Percentiles rank a stretch among this genome's conserved stretches.
Evolutionary conservation across 2,797 vertebrate species (phyloP).

Genomic region (Valencia hispanica): DNA sequence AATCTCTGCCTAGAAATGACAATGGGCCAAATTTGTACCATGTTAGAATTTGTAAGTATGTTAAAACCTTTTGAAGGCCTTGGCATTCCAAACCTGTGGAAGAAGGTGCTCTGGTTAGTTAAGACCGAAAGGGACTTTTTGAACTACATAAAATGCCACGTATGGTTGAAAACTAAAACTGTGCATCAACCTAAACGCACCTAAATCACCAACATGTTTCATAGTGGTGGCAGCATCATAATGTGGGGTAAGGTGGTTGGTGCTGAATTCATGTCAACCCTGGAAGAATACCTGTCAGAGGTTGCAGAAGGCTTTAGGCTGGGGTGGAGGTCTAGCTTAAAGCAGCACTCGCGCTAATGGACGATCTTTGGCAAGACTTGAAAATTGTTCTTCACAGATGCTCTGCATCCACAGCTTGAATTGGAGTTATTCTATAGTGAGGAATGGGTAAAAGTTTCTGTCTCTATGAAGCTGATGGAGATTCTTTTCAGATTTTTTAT

Average conservation of each 20-base stretch:
- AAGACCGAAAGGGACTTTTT: not conserved
- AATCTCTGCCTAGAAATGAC: too few species aligned
- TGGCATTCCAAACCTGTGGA: too few species aligned
- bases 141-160: not conserved
- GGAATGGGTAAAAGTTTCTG: not conserved
- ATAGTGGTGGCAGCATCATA: not conserved
- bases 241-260: not conserved
- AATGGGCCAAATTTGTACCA: too few species aligned
- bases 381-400: not conserved
- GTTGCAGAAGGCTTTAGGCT: too few species aligned
- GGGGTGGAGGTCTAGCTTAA: not conserved
- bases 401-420: not conserved
- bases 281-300: not conserved
- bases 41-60: too few species aligned
- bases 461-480: not conserved
- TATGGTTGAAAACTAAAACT: not conserved
- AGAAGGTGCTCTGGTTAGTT: not conserved
- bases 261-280: not conserved
- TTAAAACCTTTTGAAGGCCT: not conserved
- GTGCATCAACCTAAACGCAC: not conserved
- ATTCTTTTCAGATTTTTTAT: not conserved
- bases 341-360: not conserved
- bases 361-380: not conserved
- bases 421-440: not conserved
- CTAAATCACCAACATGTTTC: not conserved